Conservation (phyloP, 2,797 vertebrate species). For the Crypturellus tataupa region DNA sequence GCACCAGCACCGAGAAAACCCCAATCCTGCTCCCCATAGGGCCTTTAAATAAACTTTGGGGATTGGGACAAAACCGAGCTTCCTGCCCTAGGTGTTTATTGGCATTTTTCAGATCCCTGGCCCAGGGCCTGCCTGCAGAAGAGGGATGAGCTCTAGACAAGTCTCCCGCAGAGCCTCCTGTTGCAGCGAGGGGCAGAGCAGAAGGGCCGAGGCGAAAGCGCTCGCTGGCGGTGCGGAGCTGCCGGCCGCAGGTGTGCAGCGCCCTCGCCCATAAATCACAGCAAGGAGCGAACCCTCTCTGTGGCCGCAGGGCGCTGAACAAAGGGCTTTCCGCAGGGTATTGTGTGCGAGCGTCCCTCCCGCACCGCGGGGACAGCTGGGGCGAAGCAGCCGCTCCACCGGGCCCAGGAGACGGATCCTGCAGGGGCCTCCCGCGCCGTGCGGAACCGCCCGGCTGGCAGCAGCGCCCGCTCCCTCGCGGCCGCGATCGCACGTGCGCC, state of each 20-base stretch:
- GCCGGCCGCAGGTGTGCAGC: neutral
- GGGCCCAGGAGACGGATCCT: neutral
- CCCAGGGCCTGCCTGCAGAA: rapidly evolving
- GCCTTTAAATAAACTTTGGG: neutral
- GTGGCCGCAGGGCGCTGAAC: neutral
- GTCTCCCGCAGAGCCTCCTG: neutral
- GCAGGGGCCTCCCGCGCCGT: neutral
- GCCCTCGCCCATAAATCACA: neutral
- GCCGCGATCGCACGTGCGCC: rapidly evolving
- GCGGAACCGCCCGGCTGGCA: neutral
- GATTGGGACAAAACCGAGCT: neutral
- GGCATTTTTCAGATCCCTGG: neutral
- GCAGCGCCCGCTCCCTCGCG: neutral
- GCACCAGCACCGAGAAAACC: neutral
- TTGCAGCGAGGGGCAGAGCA: neutral
- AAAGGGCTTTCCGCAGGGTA: neutral
- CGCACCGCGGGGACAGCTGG: neutral
- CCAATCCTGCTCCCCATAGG: neutral
- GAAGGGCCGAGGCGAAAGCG: neutral
- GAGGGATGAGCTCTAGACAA: neutral
- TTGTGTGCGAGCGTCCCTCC: neutral
- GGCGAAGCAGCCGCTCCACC: neutral
- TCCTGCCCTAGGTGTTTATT: neutral
- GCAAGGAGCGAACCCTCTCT: neutral
- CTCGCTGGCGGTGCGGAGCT: neutral